A percentile compares a stretch with the other conserved stretches of the same genome.
These are phyloP conservation scores for Pantherophis vulpinus DNA, from an alignment of 2,797 vertebrate genomes.

Conservation along the genomic window DNA sequence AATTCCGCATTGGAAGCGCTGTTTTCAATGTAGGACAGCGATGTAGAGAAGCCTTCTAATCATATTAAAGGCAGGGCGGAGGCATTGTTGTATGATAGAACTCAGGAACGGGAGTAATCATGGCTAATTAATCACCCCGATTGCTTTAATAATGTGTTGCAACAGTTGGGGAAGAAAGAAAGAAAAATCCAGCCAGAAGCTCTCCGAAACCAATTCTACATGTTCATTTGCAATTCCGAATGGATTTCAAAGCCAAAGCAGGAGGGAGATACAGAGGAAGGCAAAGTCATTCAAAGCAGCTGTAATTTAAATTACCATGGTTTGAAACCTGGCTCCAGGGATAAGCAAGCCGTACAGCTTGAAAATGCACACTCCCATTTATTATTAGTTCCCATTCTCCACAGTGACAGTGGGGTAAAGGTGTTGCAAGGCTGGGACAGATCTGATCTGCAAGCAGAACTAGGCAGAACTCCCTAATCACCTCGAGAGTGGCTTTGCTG, in stretches of 20 bases:
- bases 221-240: slow-evolving; percentile 52
- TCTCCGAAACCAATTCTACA: slow-evolving; percentile 28
- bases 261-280: not conserved
- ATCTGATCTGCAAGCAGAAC: not conserved
- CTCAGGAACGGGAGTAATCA: slow-evolving; percentile 2
- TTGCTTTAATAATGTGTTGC: not conserved
- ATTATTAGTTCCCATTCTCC: fast-evolving
- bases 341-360: slow-evolving; percentile 50
- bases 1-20: not conserved
- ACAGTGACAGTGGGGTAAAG: fast-evolving
- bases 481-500: not conserved
- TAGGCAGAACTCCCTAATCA: not conserved
- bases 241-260: slow-evolving; percentile 8
- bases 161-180: not conserved
- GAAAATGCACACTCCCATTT: slow-evolving; percentile 27
- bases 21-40: not conserved
- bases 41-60: not conserved
- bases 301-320: slow-evolving; percentile 64
- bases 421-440: not conserved
- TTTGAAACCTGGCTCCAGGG: slow-evolving; percentile 59
- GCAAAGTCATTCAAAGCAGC: slow-evolving; percentile 63
- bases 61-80: not conserved
- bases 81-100: not conserved
- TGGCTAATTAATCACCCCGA: slow-evolving; percentile 20
- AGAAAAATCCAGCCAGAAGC: not conserved